phyloP scores from a whole-genome alignment of 2,888 invertebrate species.

The Eristalinus sepulchralis region DNA sequence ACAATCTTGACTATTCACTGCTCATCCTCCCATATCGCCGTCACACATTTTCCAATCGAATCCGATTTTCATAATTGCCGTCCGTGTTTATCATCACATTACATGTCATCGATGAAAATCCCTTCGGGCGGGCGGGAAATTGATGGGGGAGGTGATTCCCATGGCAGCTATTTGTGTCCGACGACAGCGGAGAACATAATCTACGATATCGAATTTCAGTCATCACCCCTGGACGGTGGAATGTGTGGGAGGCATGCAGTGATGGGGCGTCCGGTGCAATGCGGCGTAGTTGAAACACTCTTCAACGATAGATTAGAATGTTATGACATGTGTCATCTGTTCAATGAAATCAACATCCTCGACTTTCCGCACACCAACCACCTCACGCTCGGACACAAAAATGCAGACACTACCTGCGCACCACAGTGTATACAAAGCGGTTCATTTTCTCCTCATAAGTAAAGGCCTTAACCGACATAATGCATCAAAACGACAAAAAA shows the following conservation, averaged over 20 bases:
- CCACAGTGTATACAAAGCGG: constrained; percentile 5
- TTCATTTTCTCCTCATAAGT: constrained; percentile 20
- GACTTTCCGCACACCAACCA: background rate
- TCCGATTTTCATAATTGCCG: constrained; percentile 6
- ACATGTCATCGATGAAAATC: constrained; percentile 19
- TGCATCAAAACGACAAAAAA: constrained; percentile 21
- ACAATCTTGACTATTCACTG: constrained; percentile 39
- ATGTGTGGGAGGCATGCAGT: background rate
- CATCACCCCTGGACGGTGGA: background rate
- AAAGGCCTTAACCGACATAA: constrained; percentile 18
- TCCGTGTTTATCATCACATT: constrained; percentile 21
- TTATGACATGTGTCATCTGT: no score
- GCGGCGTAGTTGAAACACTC: background rate
- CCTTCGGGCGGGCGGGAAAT: background rate
- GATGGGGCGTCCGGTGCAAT: background rate
- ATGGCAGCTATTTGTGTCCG: constrained; percentile 15
- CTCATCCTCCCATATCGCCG: background rate
- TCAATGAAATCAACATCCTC: no score
- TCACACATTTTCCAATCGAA: constrained; percentile 39
- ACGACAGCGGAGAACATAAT: constrained; percentile 4
- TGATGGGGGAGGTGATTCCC: constrained; percentile 19
- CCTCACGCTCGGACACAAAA: no score
- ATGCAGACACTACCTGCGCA: background rate
- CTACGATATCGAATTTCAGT: constrained; percentile 19
- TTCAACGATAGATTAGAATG: background rate